A percentile compares a stretch with the other conserved stretches of the same genome.
phyloP scores from a whole-genome alignment of 1,140 invertebrate species.

The Aphaenogaster ashmeadi region DNA sequence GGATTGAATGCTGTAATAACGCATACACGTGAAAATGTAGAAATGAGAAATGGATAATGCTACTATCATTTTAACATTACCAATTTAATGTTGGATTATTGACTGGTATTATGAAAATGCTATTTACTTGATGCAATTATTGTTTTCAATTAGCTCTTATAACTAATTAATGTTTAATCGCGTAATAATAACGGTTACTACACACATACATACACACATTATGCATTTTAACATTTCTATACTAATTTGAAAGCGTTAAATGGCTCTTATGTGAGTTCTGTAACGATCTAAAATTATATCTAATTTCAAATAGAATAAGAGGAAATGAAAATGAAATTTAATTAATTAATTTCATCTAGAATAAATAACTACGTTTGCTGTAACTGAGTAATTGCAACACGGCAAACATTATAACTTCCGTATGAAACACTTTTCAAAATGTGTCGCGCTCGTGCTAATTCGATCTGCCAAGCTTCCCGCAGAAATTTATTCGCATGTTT shows the following conservation, averaged over 20 bases:
- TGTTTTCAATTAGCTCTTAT: slow-evolving; percentile 49
- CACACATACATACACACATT: not conserved
- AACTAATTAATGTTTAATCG: slow-evolving; percentile 42
- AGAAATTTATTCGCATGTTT: slow-evolving; percentile 56
- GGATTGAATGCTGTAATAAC: slow-evolving; percentile 8
- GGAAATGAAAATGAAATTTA: slow-evolving; percentile 21
- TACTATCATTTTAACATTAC: slow-evolving; percentile 33
- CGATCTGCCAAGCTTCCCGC: not conserved
- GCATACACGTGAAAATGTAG: not conserved
- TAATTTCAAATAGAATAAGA: not conserved
- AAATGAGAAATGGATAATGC: slow-evolving; percentile 32
- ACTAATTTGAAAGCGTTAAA: slow-evolving; percentile 2
- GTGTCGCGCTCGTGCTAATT: slow-evolving; percentile 38
- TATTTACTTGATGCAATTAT: slow-evolving; percentile 32
- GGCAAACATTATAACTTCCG: not conserved
- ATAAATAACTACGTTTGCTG: not conserved
- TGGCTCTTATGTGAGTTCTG: not conserved
- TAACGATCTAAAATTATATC: not conserved
- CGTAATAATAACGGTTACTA: not conserved
- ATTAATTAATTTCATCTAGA: slow-evolving; percentile 29
- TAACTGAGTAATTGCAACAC: not conserved
- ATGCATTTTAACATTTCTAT: not conserved
- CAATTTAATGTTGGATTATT: slow-evolving; percentile 33
- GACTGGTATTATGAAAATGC: slow-evolving; percentile 4
- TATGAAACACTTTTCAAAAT: not conserved